Conservation (phyloP, 2,797 vertebrate species). For the Crenuchus spilurus region DNA sequence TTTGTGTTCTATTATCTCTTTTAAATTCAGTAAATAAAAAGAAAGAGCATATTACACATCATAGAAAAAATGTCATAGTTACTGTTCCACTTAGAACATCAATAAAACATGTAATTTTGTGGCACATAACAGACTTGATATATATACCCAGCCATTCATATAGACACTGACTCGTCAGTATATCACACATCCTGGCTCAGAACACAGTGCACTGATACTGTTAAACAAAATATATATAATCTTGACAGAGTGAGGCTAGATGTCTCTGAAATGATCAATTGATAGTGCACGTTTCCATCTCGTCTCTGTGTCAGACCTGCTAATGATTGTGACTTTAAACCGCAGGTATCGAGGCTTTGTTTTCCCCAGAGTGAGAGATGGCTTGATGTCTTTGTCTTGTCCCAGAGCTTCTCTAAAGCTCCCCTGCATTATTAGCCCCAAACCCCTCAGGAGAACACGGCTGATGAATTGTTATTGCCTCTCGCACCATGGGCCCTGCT, state of each 20-base stretch:
- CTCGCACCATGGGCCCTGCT: conserved; percentile 39
- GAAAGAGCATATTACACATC: too few species aligned
- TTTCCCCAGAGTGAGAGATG: conserved; percentile 38
- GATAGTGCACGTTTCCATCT: conserved; percentile 16
- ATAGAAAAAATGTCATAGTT: too few species aligned
- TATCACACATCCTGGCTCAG: background rate
- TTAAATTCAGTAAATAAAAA: too few species aligned
- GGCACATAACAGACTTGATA: too few species aligned
- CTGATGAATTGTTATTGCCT: conserved; percentile 60
- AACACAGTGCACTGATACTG: background rate
- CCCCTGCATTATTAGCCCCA: conserved; percentile 61
- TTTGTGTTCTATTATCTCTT: too few species aligned
- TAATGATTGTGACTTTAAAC: conserved; percentile 48
- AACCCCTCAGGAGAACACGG: conserved; percentile 46
- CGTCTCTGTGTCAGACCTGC: conserved; percentile 19
- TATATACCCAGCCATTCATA: background rate
- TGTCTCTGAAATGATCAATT: conserved; percentile 47
- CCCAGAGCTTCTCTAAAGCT: conserved; percentile 61
- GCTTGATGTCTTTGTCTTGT: conserved; percentile 57
- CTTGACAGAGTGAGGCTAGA: background rate
- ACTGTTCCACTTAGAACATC: too few species aligned
- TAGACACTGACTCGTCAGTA: conserved; percentile 30
- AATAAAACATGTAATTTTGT: too few species aligned
- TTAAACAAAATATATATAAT: background rate
- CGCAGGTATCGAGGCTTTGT: conserved; percentile 46